Base-by-base conservation (phyloP, 2,888 invertebrate genomes). In the Diarsia dahlii region DNA sequence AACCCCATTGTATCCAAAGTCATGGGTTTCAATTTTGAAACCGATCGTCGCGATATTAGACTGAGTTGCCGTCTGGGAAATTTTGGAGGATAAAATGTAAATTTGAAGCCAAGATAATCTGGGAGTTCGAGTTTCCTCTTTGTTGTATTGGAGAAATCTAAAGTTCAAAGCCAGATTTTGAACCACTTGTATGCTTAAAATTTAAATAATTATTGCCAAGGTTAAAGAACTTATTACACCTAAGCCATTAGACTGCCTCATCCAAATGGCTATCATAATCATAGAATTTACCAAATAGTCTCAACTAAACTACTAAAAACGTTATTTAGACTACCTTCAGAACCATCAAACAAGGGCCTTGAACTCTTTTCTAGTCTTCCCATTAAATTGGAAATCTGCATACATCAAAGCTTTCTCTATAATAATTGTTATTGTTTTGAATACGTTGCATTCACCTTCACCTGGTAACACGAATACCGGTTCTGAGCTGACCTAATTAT, bases 391-490 rank as follows among this genome's bases (percentile, higher is more conserved):
- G 39, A 70, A 23, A 71, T 34, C 39, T 64, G 46, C 70, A 80
- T 79, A 63, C 76, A 81, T 76, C 80, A 80, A 71, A 74, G 74
- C 71, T 82, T 77, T 82, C 67, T 74, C 64, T 74, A 54, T 52
- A 72, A 73, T 83, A 75, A 81, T 65, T 79, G 52, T 73, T 78
- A 81, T 87, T 88, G 78, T 87, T 84, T 74, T 80, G 74, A 77
- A 75, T 74, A 76, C 66, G 13, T 74, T 84, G 81, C 86, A 76
- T 72, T 80, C 66, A 84, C 87, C 87, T 87, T 87, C 85, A 87
- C 88, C 87, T 81, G 85, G 64, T 87, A 76, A 79, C 87, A 84
- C 74, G 80, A 87, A 87, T 83, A 81, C 85, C 71, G 46, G 58
- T 70, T 63, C 63, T 78, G 68, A 78, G 62, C 70, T 82, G 87